phyloP scores from a whole-genome alignment of 2,797 vertebrate genomes.

The Psittacula echo region DNA sequence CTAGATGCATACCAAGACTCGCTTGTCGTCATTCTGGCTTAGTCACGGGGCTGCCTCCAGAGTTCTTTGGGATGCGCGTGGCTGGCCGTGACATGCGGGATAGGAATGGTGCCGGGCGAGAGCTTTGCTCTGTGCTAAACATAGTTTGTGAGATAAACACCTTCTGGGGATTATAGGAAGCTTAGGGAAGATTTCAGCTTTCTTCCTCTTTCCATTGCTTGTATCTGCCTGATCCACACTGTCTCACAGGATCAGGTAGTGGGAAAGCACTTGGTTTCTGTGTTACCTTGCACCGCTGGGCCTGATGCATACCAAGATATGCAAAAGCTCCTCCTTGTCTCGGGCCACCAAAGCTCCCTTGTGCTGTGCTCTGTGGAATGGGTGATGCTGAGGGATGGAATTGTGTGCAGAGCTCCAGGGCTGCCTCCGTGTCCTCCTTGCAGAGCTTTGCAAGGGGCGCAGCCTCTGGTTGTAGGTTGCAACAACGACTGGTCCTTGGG shows the following conservation, averaged over 20 bases:
- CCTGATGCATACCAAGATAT: not conserved
- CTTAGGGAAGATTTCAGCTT: not conserved
- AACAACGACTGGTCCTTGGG: not conserved
- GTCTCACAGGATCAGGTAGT: not conserved
- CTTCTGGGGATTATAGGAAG: constrained; percentile 33
- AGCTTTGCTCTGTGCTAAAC: constrained; percentile 24
- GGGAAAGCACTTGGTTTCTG: not conserved
- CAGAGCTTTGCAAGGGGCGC: not conserved
- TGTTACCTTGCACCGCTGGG: not conserved
- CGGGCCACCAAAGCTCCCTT: not conserved
- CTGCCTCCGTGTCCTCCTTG: not conserved
- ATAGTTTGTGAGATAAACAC: constrained; percentile 42
- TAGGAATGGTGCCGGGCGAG: constrained; percentile 30
- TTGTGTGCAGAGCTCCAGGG: not conserved
- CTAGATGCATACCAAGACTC: not conserved
- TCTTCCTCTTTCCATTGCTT: constrained; percentile 17
- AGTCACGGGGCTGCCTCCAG: not conserved
- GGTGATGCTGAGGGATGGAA: not conserved
- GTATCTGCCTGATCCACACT: not conserved
- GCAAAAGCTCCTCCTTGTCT: not conserved
- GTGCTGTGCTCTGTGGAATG: not conserved
- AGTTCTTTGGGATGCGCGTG: constrained; percentile 12
- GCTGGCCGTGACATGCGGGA: not conserved
- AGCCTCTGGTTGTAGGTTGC: not conserved
- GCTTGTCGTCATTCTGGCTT: not conserved